Evolutionary conservation across 2,888 invertebrate genomes (phyloP).

Genomic region (Polydrusus pterygomalis): DNA sequence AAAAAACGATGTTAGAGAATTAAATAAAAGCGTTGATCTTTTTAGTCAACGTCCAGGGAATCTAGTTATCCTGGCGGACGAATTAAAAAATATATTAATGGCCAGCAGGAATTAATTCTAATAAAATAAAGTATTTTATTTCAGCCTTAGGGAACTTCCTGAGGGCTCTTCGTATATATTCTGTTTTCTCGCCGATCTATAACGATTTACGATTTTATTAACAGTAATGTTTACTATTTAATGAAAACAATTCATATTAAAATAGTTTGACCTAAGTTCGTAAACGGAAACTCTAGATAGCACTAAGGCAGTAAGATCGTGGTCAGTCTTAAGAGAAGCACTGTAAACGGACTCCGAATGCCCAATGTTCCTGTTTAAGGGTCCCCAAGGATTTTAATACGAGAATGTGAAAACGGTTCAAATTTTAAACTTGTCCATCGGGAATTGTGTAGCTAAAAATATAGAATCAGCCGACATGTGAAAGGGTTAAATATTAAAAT

Average conservation of each 20-base stretch:
- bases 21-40: no score
- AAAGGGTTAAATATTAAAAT: not conserved
- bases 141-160: no score
- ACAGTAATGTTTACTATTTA: not conserved
- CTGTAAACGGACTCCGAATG: not conserved
- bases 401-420: not conserved
- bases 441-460: not conserved
- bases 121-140: no score
- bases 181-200: no score
- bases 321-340: not conserved
- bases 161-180: no score
- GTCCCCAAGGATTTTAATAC: not conserved
- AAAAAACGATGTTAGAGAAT: no score
- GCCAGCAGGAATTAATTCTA: no score
- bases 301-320: not conserved
- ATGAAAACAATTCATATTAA: not conserved
- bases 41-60: no score
- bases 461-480: not conserved
- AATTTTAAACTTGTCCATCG: not conserved
- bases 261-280: slow-evolving; percentile 3
- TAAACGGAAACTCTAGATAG: not conserved
- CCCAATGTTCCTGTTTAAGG: not conserved
- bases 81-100: no score
- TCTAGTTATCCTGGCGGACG: no score
- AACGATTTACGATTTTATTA: no score